Conservation (phyloP, 2,113 vertebrate genomes). For the Terrapene triunguis region DNA sequence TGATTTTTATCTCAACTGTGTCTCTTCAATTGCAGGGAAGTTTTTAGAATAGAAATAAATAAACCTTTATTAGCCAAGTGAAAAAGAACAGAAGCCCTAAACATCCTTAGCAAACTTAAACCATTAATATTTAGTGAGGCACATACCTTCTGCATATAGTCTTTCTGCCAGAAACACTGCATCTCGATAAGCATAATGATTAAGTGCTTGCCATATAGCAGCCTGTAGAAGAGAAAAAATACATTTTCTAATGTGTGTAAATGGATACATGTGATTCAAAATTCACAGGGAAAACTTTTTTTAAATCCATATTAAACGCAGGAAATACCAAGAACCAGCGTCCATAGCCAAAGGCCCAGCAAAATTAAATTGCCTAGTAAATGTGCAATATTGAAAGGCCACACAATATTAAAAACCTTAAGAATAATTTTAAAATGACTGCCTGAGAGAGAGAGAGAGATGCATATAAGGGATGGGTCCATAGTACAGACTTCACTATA, state of each 20-base stretch:
- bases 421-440: not conserved
- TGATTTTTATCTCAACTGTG: not conserved
- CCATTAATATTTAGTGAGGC: not conserved
- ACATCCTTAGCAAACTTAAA: not conserved
- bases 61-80: not conserved
- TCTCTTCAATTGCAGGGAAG: not conserved
- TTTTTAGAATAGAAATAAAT: not conserved
- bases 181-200: slow-evolving; percentile 92
- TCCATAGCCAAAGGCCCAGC: not conserved
- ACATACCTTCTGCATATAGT: slow-evolving; percentile 91
- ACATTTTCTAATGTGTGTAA: not conserved
- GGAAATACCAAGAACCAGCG: not conserved
- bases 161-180: slow-evolving; percentile 92
- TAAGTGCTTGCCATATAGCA: slow-evolving; percentile 95
- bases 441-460: not conserved
- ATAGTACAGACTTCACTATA: not conserved
- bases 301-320: not conserved
- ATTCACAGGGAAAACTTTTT: not conserved
- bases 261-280: not conserved
- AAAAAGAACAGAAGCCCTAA: not conserved
- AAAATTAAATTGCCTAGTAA: not conserved
- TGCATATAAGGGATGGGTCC: not conserved
- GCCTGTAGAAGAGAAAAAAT: slow-evolving; percentile 79
- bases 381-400: not conserved
- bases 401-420: not conserved